A percentile compares a stretch with the other conserved stretches of the same genome.
Evolutionary conservation across 2,888 invertebrate species (phyloP).

Genomic region (Chydorus sphaericus): DNA sequence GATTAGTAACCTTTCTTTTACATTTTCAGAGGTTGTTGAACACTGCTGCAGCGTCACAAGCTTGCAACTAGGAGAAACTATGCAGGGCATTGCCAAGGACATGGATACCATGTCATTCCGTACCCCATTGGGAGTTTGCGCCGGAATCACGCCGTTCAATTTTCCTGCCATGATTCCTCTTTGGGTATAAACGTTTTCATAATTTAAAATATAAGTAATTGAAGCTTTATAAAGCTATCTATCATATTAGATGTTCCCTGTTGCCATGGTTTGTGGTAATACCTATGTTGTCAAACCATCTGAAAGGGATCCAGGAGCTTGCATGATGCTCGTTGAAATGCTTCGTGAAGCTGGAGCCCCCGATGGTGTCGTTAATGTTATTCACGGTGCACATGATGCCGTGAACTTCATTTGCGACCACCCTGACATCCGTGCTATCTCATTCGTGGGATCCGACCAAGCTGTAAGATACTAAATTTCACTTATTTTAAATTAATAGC

Average conservation of each 20-base stretch:
- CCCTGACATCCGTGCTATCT: conserved; percentile 89
- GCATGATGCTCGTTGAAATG: conserved; percentile 85
- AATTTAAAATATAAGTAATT: not conserved
- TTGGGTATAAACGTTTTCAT: conserved; percentile 42
- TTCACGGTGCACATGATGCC: conserved; percentile 86
- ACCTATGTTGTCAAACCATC: conserved; percentile 90
- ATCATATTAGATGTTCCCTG: conserved; percentile 42
- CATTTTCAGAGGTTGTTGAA: conserved; percentile 74
- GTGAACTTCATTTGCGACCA: conserved; percentile 97
- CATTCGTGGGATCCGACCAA: conserved; percentile 93
- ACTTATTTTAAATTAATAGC: not conserved
- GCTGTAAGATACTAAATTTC: conserved; percentile 46
- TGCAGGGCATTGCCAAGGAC: conserved; percentile 73
- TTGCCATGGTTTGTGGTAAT: conserved; percentile 69
- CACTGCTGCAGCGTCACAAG: conserved; percentile 88
- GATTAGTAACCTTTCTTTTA: too few species aligned
- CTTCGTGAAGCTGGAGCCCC: conserved; percentile 89
- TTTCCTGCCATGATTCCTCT: conserved; percentile 99
- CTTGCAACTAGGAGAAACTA: conserved; percentile 81
- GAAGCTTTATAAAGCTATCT: not conserved
- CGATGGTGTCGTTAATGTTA: conserved; percentile 85
- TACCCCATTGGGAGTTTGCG: conserved; percentile 81
- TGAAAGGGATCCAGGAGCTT: conserved; percentile 93
- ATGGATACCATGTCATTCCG: conserved; percentile 93
- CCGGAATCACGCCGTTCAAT: conserved; percentile 95